Percentiles rank a stretch among this genome's conserved stretches.
These are phyloP conservation scores for Drosophila dunni DNA, from an alignment of 1,140 invertebrate genomes.

Conservation along the genomic window DNA sequence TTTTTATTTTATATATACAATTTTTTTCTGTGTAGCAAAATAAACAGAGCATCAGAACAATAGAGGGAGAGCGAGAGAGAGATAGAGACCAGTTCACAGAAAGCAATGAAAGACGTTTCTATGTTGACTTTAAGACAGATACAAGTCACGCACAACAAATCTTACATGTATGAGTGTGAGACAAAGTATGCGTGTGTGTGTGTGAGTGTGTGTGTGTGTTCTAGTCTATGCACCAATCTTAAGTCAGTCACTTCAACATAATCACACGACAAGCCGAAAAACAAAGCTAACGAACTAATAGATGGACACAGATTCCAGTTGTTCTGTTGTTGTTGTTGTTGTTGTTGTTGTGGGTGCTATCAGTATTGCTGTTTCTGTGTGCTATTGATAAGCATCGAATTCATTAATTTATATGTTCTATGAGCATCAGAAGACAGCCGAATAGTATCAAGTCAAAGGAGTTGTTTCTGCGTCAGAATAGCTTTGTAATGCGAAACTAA, in stretches of 20 bases:
- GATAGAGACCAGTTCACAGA: conserved; percentile 20
- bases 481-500: conserved; percentile 83
- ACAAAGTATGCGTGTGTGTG: not conserved
- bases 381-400: conserved; percentile 82
- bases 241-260: conserved; percentile 78
- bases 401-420: conserved; percentile 83
- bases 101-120: conserved; percentile 27
- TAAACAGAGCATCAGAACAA: too few relatives aligned
- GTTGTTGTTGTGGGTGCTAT: conserved; percentile 17
- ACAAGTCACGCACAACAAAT: conserved; percentile 45
- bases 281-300: conserved; percentile 75
- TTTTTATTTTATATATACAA: too few relatives aligned
- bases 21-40: too few relatives aligned
- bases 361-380: conserved; percentile 36
- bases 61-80: conserved; percentile 1
- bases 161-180: not conserved
- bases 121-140: conserved; percentile 71
- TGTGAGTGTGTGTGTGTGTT: conserved; percentile 9
- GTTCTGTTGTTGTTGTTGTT: conserved; percentile 29
- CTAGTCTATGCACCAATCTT: conserved; percentile 28
- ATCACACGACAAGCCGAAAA: conserved; percentile 66
- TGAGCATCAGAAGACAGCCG: conserved; percentile 53
- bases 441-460: conserved; percentile 61
- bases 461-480: conserved; percentile 53
- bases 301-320: conserved; percentile 49